Base-by-base conservation (phyloP, 2,113 vertebrate genomes). In the Anas platyrhynchos region DNA sequence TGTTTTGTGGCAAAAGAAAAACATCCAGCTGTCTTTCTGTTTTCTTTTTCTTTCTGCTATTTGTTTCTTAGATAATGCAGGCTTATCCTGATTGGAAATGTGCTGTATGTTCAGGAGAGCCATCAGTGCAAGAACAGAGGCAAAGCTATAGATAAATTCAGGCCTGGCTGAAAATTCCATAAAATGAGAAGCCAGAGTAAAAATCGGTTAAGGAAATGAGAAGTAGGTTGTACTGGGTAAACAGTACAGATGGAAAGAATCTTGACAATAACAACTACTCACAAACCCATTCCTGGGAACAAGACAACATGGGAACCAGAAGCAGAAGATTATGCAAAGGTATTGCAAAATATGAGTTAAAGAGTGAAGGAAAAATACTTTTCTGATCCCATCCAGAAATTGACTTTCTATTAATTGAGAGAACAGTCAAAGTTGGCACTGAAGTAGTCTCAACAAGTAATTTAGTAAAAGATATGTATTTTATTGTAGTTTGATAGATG, bases 401-500 rank as follows among this genome's bases (percentile, higher is more conserved):
- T 61, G 29, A 92, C 88, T 63, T 72, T 68, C 91, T 88, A 54
- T 89, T 93, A 76, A 36, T 44, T 69, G 34, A 92, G 63, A 73
- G 84, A 94, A 80, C 52, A 85, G 52, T 20, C 56, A 66, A 78
- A 76, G 66, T 10, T 95, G 73, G 55, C 86, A 86, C 52, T 94
- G 52, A 75, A 93, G 65, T 82, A 89, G 58, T 89, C 81, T 95
- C 74, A 89, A 83, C 88, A 84, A 74, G 74, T 81, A 81, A 56
- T 77, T 94, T 88, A 90, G 89, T 52, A 93, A 95, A 79, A 6
- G 0, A 76, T 93, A 94, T 27, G 21, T 27, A 82, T 77, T 97
- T 95, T 88, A 94, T 92, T 95, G 69, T 29, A 88, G 71, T 81
- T 97, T 95, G 26, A 41, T 65, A 16, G 80, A 77, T 88, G 56